A percentile compares a stretch with the other conserved stretches of the same genome.
Evolutionary conservation across 2,113 vertebrate genomes (phyloP).

Genomic region (Globicephala melas): DNA sequence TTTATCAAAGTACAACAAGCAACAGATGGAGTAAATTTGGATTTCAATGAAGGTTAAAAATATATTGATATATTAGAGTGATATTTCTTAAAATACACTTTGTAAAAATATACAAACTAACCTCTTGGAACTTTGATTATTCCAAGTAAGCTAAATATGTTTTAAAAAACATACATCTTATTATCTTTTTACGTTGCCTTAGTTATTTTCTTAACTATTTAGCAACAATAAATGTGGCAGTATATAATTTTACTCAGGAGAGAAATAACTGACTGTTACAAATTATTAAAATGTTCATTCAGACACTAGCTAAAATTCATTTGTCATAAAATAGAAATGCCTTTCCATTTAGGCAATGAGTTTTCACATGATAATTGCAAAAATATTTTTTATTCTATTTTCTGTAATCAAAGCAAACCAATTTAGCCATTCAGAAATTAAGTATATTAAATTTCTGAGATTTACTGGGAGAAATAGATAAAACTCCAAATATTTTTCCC

Average conservation of each 20-base stretch:
- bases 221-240: neutral
- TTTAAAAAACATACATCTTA: slow-evolving; percentile 77
- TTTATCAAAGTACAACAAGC: neutral
- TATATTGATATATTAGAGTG: slow-evolving; percentile 5
- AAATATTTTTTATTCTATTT: slow-evolving; percentile 36
- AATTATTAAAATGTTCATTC: slow-evolving; percentile 27
- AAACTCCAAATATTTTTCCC: neutral
- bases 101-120: slow-evolving; percentile 72
- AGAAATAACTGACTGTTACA: neutral
- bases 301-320: slow-evolving; percentile 17
- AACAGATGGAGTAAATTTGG: neutral
- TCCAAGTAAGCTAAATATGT: slow-evolving; percentile 77
- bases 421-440: slow-evolving; percentile 16
- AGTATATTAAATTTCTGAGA: slow-evolving; percentile 10
- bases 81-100: slow-evolving; percentile 57
- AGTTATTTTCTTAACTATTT: slow-evolving; percentile 85
- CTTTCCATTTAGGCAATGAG: slow-evolving; percentile 18
- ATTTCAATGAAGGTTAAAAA: slow-evolving; percentile 40
- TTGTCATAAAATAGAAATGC: neutral
- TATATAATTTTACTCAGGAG: neutral
- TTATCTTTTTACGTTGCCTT: slow-evolving; percentile 78
- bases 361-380: neutral
- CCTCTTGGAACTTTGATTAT: slow-evolving; percentile 78
- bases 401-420: neutral
- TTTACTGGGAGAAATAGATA: neutral